These are phyloP conservation scores for Dryomyza anilis DNA, from an alignment of 2,888 invertebrate genomes.

Conservation along the genomic window DNA sequence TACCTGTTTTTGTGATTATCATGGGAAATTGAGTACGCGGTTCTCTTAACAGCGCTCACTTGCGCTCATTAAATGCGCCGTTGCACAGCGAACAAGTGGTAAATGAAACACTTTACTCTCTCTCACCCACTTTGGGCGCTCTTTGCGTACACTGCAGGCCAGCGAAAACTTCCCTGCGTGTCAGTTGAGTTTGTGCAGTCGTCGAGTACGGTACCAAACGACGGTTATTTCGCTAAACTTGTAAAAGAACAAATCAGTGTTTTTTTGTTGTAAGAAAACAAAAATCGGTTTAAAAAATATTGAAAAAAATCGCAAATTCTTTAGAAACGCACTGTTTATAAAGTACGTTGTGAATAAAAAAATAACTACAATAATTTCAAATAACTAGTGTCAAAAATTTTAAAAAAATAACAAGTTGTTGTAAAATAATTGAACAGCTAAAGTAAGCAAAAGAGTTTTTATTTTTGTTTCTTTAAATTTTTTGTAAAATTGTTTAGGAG, in stretches of 20 bases:
- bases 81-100: neutral
- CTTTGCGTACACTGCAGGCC: neutral
- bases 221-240: neutral
- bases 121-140: no score
- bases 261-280: no score
- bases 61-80: no score
- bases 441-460: neutral
- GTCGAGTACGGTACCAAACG: neutral
- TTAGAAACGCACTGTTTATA: neutral
- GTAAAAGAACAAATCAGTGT: neutral
- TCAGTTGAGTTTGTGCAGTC: constrained; percentile 20
- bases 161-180: constrained; percentile 10
- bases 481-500: neutral
- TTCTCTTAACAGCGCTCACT: neutral
- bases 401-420: neutral
- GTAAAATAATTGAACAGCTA: neutral
- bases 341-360: neutral
- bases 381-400: neutral
- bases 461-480: neutral
- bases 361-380: neutral
- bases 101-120: neutral
- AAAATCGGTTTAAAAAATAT: neutral
- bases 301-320: neutral
- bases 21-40: neutral
- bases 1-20: no score